Base-by-base conservation (phyloP, 1,140 invertebrate species). In the Harlomillsia oculata region DNA sequence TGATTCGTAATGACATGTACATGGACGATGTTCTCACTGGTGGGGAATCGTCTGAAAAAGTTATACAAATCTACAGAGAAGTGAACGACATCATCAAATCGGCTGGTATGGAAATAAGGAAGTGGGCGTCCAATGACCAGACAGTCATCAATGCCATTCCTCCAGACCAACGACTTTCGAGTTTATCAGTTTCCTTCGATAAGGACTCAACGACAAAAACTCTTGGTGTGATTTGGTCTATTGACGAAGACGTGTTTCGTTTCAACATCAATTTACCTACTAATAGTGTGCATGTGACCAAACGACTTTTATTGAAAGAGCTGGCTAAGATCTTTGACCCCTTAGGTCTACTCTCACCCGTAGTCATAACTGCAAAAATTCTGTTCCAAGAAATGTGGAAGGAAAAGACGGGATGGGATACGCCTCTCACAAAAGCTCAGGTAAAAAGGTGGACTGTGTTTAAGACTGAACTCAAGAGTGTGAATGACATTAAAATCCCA, bases 171-270 rank as follows among this genome's bases (percentile, higher is more conserved):
- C 23, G 30, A 16, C 44, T 54, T 23, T 21, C 51, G 0, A 26
- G 50, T 21, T 13, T n/a, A 0, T 25, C 44, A 14, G 11, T 64
- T 1, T 11, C 18, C 11, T 9, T 48, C 11, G 54, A 62, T 11
- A 41, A 60, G 9, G 53, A 65, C 41, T 37, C 61, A 46, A 40
- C 63, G 6, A 43, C 66, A 0, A 69, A 69, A 60, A 64, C 67
- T 2, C 30, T 70, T 2, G 70, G 68, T 4, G n/a, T 72, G 1
- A 30, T 60, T 4, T 71, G 70, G 71, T 37, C 65, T 55, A 65
- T 69, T 6, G 11, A 6, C 2, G 23, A 20, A 3, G 69, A 72
- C 49, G 13, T 6, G 3, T 65, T 63, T 43, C 16, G 6, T n/a
- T 18, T 37, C 18, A 30, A n/a, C 11, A 41, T 57, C 4, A 20